Evolutionary conservation across 2,888 invertebrate species (phyloP).

Genomic region (Neocrepidodera transversa): DNA sequence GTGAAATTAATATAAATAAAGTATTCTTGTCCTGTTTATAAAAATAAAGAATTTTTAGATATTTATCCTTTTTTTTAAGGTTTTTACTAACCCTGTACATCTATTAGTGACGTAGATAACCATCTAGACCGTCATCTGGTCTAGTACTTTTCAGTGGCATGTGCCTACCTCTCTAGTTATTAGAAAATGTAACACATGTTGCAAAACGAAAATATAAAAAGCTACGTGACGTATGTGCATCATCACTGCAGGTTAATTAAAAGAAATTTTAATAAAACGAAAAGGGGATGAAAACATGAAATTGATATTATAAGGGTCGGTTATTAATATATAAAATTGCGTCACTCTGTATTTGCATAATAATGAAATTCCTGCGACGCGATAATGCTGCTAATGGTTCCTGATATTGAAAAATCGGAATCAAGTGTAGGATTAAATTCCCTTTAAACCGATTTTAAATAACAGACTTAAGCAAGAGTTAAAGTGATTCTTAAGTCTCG

Average conservation of each 20-base stretch:
- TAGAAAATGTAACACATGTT: conserved; percentile 35
- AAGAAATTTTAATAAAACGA: conserved; percentile 20
- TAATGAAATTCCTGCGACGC: neutral
- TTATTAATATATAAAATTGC: neutral
- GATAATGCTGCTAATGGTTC: neutral
- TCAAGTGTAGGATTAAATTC: neutral
- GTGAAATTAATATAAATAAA: no score
- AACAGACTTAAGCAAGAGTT: neutral
- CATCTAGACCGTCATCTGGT: conserved; percentile 43
- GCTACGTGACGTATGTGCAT: conserved; percentile 29
- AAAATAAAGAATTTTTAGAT: no score
- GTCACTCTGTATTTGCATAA: neutral
- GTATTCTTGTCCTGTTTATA: no score
- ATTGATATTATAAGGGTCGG: no score
- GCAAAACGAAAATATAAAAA: conserved; percentile 30
- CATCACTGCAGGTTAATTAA: conserved; percentile 44
- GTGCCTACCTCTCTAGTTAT: conserved; percentile 35
- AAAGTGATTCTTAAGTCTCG: neutral
- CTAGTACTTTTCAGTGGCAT: conserved; percentile 32
- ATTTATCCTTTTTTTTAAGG: no score
- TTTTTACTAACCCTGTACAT: no score
- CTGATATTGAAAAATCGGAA: neutral
- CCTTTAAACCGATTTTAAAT: neutral
- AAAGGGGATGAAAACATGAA: neutral
- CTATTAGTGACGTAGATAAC: no score